Evolutionary conservation across 2,797 vertebrate genomes (phyloP).

Genomic region (Tarsius wallacei): DNA sequence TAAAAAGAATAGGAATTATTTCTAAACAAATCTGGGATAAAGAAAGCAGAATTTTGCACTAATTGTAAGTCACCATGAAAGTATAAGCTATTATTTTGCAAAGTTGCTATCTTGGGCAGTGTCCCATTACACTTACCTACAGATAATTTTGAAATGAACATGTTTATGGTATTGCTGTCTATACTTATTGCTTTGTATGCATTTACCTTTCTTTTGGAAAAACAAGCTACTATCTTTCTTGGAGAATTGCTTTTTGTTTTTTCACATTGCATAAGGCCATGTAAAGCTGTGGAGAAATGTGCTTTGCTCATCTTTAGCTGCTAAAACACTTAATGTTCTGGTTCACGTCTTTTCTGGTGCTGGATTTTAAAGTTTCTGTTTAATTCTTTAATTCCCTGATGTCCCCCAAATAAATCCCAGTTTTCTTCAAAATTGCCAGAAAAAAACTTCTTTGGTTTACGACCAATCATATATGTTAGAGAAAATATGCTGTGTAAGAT

Average conservation of each 20-base stretch:
- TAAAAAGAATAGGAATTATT: background rate
- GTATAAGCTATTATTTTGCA: background rate
- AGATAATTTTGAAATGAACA: background rate
- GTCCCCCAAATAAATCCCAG: background rate
- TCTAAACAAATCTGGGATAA: background rate
- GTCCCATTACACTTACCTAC: background rate
- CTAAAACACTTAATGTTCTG: constrained; percentile 23
- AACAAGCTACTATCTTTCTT: background rate
- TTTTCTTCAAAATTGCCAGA: background rate
- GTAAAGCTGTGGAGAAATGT: background rate
- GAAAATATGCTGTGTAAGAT: background rate
- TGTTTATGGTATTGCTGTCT: background rate
- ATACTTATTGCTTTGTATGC: background rate
- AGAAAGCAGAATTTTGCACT: background rate
- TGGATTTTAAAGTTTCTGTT: background rate
- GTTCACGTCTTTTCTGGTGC: background rate
- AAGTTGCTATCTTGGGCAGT: background rate
- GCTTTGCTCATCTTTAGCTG: background rate
- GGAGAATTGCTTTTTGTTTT: background rate
- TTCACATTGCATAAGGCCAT: background rate
- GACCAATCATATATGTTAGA: background rate
- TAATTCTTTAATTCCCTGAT: background rate
- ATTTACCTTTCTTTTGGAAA: background rate
- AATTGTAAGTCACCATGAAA: background rate
- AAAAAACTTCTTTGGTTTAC: background rate